These are phyloP conservation scores for Drepana falcataria DNA, from an alignment of 2,888 invertebrate species.

Conservation along the genomic window DNA sequence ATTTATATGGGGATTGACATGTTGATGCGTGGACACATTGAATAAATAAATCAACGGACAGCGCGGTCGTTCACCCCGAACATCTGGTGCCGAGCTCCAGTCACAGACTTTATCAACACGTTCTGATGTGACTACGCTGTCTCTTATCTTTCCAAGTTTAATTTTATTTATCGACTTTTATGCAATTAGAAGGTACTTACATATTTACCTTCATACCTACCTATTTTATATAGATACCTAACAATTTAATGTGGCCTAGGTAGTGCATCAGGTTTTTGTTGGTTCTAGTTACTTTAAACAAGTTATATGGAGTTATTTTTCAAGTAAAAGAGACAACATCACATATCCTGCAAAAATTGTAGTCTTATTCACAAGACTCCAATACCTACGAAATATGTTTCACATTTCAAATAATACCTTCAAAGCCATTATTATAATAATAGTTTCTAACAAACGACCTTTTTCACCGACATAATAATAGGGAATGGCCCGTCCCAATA, in stretches of 20 bases:
- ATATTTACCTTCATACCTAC: too few relatives aligned
- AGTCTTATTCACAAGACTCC: background rate
- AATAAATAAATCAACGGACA: constrained; percentile 50
- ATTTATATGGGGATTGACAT: constrained; percentile 35
- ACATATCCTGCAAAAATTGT: too few relatives aligned
- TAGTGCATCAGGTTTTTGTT: too few relatives aligned
- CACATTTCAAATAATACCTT: too few relatives aligned
- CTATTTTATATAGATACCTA: too few relatives aligned
- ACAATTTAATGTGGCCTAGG: too few relatives aligned
- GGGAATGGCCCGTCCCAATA: constrained; percentile 49
- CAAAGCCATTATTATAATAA: constrained; percentile 2
- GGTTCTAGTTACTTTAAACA: too few relatives aligned
- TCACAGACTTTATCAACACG: constrained; percentile 53
- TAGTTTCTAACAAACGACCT: constrained; percentile 27
- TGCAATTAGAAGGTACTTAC: background rate
- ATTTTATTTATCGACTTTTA: constrained; percentile 5
- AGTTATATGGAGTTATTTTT: too few relatives aligned
- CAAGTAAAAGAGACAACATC: too few relatives aligned
- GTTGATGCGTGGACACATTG: constrained; percentile 43
- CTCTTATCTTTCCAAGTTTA: constrained; percentile 18
- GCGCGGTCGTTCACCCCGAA: constrained; percentile 62
- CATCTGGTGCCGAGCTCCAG: constrained; percentile 74
- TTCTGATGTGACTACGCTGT: constrained; percentile 34
- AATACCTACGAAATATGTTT: too few relatives aligned
- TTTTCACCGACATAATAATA: constrained; percentile 46